Conservation (phyloP, 1,140 invertebrate genomes). For the Aporrectodea caliginosa region DNA sequence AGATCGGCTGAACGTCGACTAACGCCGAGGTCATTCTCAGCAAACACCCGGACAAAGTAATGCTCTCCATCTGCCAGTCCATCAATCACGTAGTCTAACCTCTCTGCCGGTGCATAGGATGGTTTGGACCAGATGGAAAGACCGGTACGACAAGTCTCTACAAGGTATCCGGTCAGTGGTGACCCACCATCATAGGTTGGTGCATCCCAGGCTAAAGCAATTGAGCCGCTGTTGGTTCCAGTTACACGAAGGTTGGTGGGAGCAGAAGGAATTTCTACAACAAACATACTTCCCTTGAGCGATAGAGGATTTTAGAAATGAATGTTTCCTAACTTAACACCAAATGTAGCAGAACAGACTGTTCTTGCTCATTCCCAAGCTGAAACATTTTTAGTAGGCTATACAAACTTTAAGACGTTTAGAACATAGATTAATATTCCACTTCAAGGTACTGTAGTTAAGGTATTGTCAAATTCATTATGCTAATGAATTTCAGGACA, state of each 20-base stretch:
- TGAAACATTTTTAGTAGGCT: too few relatives aligned
- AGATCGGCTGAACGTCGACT: constrained; percentile 2
- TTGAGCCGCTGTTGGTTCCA: constrained; percentile 86
- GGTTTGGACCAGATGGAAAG: constrained; percentile 6
- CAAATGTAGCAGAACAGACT: too few relatives aligned
- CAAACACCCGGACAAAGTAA: constrained; percentile 16
- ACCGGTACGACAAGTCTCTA: constrained; percentile 63
- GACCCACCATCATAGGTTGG: constrained; percentile 97
- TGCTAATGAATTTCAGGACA: too few relatives aligned
- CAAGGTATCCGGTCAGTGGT: constrained; percentile 82
- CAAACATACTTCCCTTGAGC: too few relatives aligned
- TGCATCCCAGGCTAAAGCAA: constrained; percentile 91
- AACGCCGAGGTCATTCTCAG: constrained; percentile 7
- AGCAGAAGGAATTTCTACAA: constrained; percentile 66
- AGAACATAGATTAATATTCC: too few relatives aligned
- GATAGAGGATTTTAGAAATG: too few relatives aligned
- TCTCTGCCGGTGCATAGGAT: background rate
- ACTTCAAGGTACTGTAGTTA: too few relatives aligned
- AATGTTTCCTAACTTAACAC: too few relatives aligned
- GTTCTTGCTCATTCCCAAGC: too few relatives aligned
- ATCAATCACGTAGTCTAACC: constrained; percentile 2
- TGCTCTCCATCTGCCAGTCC: constrained; percentile 19
- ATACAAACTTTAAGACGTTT: too few relatives aligned
- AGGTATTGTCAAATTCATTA: too few relatives aligned
- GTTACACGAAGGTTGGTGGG: constrained; percentile 82